These are phyloP conservation scores for Rhadina sibilatrix DNA, from an alignment of 2,113 vertebrate genomes.

Conservation along the genomic window DNA sequence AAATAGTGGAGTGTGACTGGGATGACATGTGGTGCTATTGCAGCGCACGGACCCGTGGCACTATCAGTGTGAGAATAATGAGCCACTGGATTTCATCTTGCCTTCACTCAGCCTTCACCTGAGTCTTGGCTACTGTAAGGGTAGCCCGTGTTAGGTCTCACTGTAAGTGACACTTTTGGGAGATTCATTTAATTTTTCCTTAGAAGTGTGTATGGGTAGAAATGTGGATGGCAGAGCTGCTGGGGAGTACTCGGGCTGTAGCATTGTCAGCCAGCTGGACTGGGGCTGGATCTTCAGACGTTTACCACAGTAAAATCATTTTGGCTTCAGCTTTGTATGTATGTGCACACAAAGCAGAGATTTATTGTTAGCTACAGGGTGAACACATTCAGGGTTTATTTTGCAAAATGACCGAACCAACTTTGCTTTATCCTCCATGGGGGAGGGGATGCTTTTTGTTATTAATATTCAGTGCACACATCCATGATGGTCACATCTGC, in stretches of 20 bases:
- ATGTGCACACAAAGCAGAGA: neutral
- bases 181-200: neutral
- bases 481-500: conserved; percentile 45
- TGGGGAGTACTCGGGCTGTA: neutral
- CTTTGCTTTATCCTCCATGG: conserved; percentile 50
- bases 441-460: conserved; percentile 38
- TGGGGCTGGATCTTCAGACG: neutral
- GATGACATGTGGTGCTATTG: conserved; percentile 63
- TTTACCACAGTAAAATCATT: neutral
- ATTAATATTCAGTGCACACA: neutral
- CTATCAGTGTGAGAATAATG: conserved; percentile 32
- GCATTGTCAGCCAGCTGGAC: conserved; percentile 45
- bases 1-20: conserved; percentile 39
- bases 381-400: conserved; percentile 13
- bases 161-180: neutral
- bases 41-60: conserved; percentile 47
- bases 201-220: neutral
- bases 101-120: neutral
- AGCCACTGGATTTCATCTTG: conserved; percentile 54
- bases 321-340: neutral
- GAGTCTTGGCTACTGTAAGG: neutral
- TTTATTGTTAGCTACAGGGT: neutral
- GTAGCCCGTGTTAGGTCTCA: neutral
- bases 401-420: neutral
- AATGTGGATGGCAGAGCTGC: neutral